These are phyloP conservation scores for Siniperca knerii DNA, from an alignment of 2,113 vertebrate genomes.

Conservation along the genomic window DNA sequence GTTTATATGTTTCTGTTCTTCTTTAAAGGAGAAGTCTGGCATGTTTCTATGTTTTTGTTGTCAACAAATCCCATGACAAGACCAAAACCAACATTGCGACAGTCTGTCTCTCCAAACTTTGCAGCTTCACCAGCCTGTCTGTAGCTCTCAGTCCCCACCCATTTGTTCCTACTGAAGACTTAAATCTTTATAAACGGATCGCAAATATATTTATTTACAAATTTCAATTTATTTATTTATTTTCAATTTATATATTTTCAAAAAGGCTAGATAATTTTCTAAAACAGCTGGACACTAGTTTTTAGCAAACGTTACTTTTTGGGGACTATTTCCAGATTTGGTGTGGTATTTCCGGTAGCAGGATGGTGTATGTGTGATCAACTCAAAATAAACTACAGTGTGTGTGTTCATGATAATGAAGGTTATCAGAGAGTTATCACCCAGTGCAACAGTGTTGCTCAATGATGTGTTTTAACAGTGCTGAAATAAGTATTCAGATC, in stretches of 20 bases:
- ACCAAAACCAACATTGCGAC: background rate
- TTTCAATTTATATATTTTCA: background rate
- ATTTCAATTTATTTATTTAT: too few relatives aligned
- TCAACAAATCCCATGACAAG: background rate
- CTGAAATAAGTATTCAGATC: too few relatives aligned
- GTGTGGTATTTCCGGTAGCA: background rate
- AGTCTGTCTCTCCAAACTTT: background rate
- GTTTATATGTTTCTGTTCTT: slow-evolving; percentile 11
- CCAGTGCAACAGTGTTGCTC: too few relatives aligned
- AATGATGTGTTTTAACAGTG: too few relatives aligned
- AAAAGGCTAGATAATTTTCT: background rate
- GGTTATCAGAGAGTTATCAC: too few relatives aligned
- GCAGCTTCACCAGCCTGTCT: background rate
- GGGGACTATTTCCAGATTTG: background rate
- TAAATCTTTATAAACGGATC: background rate
- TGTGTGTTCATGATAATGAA: too few relatives aligned
- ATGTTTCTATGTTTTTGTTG: background rate
- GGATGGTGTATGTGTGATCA: background rate
- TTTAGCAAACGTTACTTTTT: background rate
- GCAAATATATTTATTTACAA: background rate
- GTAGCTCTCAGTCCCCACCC: background rate
- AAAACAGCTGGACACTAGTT: background rate
- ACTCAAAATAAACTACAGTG: background rate
- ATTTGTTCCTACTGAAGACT: background rate
- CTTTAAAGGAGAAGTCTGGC: background rate